phyloP scores from a whole-genome alignment of 2,888 invertebrate species.

The Hyalella azteca region DNA sequence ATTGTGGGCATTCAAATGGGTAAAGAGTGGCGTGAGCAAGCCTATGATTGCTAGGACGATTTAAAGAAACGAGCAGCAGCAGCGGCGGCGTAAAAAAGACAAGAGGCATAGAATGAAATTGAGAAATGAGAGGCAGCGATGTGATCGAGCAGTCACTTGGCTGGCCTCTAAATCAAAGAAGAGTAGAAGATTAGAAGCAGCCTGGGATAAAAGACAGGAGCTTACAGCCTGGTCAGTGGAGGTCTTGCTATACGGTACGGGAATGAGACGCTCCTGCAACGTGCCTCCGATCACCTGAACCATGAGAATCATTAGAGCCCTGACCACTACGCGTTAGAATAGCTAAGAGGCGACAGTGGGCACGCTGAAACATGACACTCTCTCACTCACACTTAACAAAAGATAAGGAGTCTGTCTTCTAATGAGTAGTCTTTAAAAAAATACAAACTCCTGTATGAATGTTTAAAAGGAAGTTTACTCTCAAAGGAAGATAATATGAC shows the following conservation, averaged over 20 bases:
- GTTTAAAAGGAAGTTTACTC: no score
- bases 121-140: slow-evolving; percentile 38
- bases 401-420: no score
- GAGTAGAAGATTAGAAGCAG: slow-evolving; percentile 36
- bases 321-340: slow-evolving; percentile 78
- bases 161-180: slow-evolving; percentile 16
- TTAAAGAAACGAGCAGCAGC: slow-evolving; percentile 32
- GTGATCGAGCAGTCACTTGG: slow-evolving; percentile 28
- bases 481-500: no score
- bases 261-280: slow-evolving; percentile 99
- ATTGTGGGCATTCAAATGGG: slow-evolving; percentile 36
- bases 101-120: slow-evolving; percentile 35
- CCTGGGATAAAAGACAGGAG: slow-evolving; percentile 61
- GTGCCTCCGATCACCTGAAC: slow-evolving; percentile 98
- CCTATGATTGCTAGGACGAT: slow-evolving; percentile 28
- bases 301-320: slow-evolving; percentile 67
- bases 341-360: slow-evolving; percentile 69
- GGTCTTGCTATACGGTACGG: slow-evolving; percentile 99
- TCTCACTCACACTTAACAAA: slow-evolving; percentile 59
- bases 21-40: slow-evolving; percentile 28
- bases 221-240: slow-evolving; percentile 99
- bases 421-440: no score
- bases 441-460: no score
- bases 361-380: slow-evolving; percentile 61
- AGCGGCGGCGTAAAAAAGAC: slow-evolving; percentile 33